phyloP scores from a whole-genome alignment of 2,888 invertebrate genomes.

The Falcaria lacertinaria region DNA sequence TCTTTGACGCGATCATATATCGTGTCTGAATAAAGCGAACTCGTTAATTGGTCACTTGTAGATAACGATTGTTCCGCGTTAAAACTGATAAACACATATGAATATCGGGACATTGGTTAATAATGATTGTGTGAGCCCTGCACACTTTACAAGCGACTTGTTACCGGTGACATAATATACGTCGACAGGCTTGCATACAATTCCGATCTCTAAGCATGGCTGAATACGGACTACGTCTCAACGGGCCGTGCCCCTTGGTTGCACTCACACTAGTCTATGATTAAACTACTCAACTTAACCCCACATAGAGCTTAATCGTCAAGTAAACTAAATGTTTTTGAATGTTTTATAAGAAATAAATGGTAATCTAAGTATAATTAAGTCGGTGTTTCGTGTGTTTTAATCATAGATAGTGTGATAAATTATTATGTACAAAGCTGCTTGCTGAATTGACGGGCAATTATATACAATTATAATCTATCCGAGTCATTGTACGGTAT shows the following conservation, averaged over 20 bases:
- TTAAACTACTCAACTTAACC: constrained; percentile 36
- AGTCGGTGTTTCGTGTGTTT: background rate
- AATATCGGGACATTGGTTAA: too few species aligned
- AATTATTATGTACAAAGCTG: background rate
- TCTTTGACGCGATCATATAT: background rate
- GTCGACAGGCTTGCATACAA: background rate
- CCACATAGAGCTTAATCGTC: constrained; percentile 54
- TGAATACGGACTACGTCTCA: background rate
- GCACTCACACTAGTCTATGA: constrained; percentile 32
- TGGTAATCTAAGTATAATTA: constrained; percentile 6
- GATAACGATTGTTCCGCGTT: too few species aligned
- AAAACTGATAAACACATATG: too few species aligned
- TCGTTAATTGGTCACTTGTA: background rate
- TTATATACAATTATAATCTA: background rate
- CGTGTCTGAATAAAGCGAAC: background rate
- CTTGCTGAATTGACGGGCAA: background rate
- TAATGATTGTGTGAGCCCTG: too few species aligned
- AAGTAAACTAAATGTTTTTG: constrained; percentile 36
- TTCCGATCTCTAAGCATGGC: background rate
- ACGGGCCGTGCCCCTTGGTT: background rate
- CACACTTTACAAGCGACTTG: background rate
- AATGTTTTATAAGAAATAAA: constrained; percentile 31
- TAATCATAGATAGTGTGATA: constrained; percentile 1
- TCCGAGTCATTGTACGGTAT: background rate
- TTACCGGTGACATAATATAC: background rate